phyloP scores from a whole-genome alignment of 2,888 invertebrate genomes.

The Agrilus biguttatus region DNA sequence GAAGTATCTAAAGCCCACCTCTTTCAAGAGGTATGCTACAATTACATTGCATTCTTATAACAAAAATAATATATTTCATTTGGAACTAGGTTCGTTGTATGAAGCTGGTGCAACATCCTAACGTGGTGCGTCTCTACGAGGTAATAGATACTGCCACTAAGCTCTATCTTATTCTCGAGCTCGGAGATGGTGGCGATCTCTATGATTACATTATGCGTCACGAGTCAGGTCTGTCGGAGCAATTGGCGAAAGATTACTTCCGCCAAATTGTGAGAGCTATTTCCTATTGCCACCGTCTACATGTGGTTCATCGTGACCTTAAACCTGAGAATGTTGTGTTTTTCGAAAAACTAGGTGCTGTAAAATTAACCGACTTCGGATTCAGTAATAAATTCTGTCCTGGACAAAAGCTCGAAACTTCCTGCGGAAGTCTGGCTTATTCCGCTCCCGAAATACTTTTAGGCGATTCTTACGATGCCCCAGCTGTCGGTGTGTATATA shows the following conservation, averaged over 20 bases:
- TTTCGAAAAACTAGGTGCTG: constrained; percentile 91
- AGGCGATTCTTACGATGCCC: constrained; percentile 97
- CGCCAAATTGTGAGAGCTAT: constrained; percentile 95
- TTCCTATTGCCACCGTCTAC: constrained; percentile 90
- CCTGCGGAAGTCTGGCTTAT: constrained; percentile 96
- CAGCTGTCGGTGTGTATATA: constrained; percentile 70
- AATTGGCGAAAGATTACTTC: constrained; percentile 82
- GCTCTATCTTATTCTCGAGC: constrained; percentile 87
- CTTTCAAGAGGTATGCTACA: constrained; percentile 70
- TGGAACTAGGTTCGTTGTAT: constrained; percentile 71
- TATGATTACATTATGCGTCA: constrained; percentile 98
- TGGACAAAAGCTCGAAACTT: constrained; percentile 92
- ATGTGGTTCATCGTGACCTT: constrained; percentile 80
- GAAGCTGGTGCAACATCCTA: constrained; percentile 98
- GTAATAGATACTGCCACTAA: constrained; percentile 99
- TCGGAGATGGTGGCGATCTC: constrained; percentile 96
- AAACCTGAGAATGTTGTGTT: constrained; percentile 99
- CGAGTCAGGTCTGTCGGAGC: constrained; percentile 73
- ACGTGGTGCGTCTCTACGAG: constrained; percentile 95
- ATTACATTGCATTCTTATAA: neutral
- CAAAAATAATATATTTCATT: neutral
- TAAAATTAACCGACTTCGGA: constrained; percentile 98
- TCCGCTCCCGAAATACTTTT: constrained; percentile 98
- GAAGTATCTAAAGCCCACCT: constrained; percentile 91
- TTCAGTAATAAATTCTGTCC: constrained; percentile 93